Evolutionary conservation across 1,140 invertebrate species (phyloP), one percentile per base, ranked within the genome.

Genomic region (Zaprionus inermis): DNA sequence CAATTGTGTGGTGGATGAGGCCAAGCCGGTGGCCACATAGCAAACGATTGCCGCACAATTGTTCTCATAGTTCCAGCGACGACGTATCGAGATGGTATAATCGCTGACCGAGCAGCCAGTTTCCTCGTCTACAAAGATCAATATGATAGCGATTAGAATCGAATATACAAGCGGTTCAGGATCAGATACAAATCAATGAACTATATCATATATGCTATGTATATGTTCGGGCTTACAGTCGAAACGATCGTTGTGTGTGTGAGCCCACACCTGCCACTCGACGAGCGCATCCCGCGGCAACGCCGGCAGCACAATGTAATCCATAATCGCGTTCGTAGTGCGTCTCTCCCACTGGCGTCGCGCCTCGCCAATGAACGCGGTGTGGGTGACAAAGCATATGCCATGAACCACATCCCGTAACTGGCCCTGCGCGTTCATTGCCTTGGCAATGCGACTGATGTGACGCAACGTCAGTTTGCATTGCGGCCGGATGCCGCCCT

Each of bases 191-290:
- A 12, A 11, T 18, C 36, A 38, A 57, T n/a, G n/a, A n/a, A n/a
- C n/a, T n/a, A n/a, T n/a, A n/a, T n/a, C n/a, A n/a, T n/a, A n/a
- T n/a, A n/a, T n/a, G n/a, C n/a, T 16, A 16, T 16, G 7, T 44
- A 12, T 14, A 1, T 9, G 28, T 2, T 11, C 11, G 2, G 3
- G 94, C 94, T 94, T 93, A 97, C 96, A 97, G 92, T 97, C 96
- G 91, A 97, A 97, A 78, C 96, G 94, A 92, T 96, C 95, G 92
- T 97, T 97, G 92, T 97, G 96, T 54, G 95, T 94, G 93, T 97
- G 96, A 28, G 96, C 96, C 96, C 96, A 97, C 65, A 97, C 96
- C 90, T 97, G 97, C 97, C 97, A 98, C 93, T 98, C 97, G 34
- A 98, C 95, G 14, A 95, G 93, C n/a, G 97, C 97, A 89, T 93